Percentiles rank a stretch among this genome's conserved stretches.
phyloP scores from a whole-genome alignment of 2,113 vertebrate genomes.

The Saimiri boliviensis region DNA sequence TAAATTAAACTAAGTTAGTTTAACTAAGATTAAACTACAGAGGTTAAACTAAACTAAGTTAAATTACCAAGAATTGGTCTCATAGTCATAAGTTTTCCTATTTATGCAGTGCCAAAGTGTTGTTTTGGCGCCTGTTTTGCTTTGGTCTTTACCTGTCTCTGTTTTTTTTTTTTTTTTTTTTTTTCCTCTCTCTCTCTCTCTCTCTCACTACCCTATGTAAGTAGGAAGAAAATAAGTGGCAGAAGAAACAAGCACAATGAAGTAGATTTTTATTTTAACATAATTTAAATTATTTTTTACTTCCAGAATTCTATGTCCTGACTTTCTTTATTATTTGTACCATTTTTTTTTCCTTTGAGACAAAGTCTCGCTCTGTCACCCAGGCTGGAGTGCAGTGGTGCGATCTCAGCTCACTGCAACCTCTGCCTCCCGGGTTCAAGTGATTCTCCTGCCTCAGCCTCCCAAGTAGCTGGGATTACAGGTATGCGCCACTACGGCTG shows the following conservation, averaged over 20 bases:
- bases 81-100: not conserved
- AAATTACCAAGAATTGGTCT: not conserved
- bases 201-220: not conserved
- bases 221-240: not conserved
- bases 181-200: too few relatives aligned
- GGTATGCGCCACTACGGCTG: too few relatives aligned
- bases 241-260: not conserved
- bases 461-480: too few relatives aligned
- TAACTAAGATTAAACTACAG: too few relatives aligned
- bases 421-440: too few relatives aligned
- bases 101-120: not conserved
- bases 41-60: not conserved
- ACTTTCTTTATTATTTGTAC: not conserved
- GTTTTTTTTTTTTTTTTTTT: not conserved
- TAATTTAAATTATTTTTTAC: slow-evolving; percentile 18
- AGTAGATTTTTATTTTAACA: slow-evolving; percentile 27
- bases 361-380: too few relatives aligned
- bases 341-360: not conserved
- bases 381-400: too few relatives aligned
- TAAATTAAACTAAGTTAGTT: not conserved
- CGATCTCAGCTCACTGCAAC: too few relatives aligned
- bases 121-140: not conserved
- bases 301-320: not conserved
- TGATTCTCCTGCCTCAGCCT: too few relatives aligned
- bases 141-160: not conserved